Percentiles rank a stretch among this genome's conserved stretches.
These are phyloP conservation scores for Podilymbus podiceps DNA, from an alignment of 2,113 vertebrate genomes.

Conservation along the genomic window DNA sequence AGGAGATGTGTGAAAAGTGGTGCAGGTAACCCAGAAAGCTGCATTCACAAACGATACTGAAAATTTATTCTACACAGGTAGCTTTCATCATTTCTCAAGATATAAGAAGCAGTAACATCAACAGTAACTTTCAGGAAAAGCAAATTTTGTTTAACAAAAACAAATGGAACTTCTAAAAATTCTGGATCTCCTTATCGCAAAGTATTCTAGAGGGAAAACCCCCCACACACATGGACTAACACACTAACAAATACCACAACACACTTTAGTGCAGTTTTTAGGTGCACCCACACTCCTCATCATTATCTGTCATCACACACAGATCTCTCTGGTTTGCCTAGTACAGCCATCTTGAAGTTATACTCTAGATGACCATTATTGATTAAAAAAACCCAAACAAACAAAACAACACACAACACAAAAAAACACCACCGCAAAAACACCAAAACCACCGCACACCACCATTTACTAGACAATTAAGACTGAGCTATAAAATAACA, in stretches of 20 bases:
- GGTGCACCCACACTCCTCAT: background rate
- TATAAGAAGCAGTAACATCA: fast-evolving
- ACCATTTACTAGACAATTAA: background rate
- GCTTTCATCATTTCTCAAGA: background rate
- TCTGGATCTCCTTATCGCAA: background rate
- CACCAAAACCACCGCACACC: background rate
- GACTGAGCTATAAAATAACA: background rate
- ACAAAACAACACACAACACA: background rate
- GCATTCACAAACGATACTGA: background rate
- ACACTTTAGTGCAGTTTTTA: background rate
- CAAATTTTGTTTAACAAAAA: background rate
- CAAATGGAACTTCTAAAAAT: background rate
- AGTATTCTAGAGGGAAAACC: background rate
- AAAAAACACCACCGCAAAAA: no score
- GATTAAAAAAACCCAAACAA: background rate
- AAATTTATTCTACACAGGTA: background rate
- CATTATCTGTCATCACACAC: background rate
- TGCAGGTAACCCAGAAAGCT: background rate
- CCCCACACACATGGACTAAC: background rate
- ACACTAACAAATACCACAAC: background rate
- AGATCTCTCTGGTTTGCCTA: background rate
- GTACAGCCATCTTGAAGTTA: background rate
- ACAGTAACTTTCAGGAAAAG: background rate
- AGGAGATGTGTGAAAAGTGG: background rate
- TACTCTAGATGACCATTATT: background rate